Percentiles rank a stretch among this genome's conserved stretches.
phyloP scores from a whole-genome alignment of 2,888 invertebrate species.

The Hypsopygia costalis region DNA sequence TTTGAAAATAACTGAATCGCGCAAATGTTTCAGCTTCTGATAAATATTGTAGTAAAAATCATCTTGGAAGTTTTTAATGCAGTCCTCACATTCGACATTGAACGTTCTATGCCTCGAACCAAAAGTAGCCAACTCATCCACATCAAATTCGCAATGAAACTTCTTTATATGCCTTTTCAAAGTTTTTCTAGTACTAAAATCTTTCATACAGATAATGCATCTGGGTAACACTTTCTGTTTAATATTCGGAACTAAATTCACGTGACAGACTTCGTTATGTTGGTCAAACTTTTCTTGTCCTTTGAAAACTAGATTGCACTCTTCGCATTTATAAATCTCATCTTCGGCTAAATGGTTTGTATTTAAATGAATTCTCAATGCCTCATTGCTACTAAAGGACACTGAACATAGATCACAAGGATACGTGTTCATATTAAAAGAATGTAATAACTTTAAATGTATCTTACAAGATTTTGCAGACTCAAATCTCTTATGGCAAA shows the following conservation, averaged over 20 bases:
- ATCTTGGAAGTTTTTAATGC: constrained; percentile 49
- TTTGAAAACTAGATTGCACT: constrained; percentile 56
- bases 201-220: constrained; percentile 59
- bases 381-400: constrained; percentile 50
- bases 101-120: constrained; percentile 36
- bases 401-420: constrained; percentile 60
- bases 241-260: constrained; percentile 24
- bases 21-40: constrained; percentile 38
- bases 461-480: constrained; percentile 67
- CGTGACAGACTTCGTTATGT: constrained; percentile 43
- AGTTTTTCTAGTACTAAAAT: constrained; percentile 63
- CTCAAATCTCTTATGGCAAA: constrained; percentile 60
- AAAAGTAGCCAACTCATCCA: constrained; percentile 48
- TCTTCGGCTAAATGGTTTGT: constrained; percentile 57
- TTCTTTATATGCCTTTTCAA: constrained; percentile 60
- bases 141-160: constrained; percentile 55
- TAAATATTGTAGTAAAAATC: constrained; percentile 36
- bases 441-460: constrained; percentile 57
- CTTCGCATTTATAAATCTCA: constrained; percentile 60
- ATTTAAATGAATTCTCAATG: constrained; percentile 46
- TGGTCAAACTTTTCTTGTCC: constrained; percentile 54
- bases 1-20: constrained; percentile 44
- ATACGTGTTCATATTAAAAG: constrained; percentile 57
- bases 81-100: constrained; percentile 49
- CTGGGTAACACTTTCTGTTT: constrained; percentile 43